These are phyloP conservation scores for Lepidocyrtinus sp. DNA, from an alignment of 2,888 invertebrate species.

Conservation along the genomic window DNA sequence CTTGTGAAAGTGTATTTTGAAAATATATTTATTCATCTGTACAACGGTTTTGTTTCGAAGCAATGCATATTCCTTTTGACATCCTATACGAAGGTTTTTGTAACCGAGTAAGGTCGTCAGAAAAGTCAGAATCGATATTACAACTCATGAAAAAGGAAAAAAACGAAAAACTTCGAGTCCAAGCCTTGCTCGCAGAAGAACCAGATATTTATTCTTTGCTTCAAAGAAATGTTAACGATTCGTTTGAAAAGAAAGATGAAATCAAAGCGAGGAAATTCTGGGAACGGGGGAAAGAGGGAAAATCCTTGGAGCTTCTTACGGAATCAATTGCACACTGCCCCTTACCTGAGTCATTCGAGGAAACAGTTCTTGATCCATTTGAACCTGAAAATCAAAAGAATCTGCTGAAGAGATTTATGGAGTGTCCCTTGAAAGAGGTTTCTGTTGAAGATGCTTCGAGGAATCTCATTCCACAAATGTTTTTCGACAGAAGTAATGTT, in stretches of 20 bases:
- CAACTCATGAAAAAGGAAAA: conserved; percentile 36
- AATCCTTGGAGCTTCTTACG: conserved; percentile 30
- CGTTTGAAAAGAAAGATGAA: conserved; percentile 33
- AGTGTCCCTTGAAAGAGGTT: conserved; percentile 31
- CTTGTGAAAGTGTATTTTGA: too few relatives aligned
- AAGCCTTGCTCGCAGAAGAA: conserved; percentile 25
- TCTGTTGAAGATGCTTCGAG: not conserved
- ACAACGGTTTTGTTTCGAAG: too few relatives aligned
- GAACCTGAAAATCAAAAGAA: not conserved
- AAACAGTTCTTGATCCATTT: conserved; percentile 23
- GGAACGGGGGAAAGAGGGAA: conserved; percentile 32
- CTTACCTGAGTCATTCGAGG: conserved; percentile 25
- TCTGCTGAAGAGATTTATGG: conserved; percentile 26
- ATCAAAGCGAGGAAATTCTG: conserved; percentile 20
- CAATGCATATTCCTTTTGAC: conserved; percentile 47
- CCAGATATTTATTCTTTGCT: conserved; percentile 39
- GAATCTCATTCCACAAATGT: conserved; percentile 9
- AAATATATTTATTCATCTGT: too few relatives aligned
- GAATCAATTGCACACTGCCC: conserved; percentile 35
- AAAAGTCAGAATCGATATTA: conserved; percentile 31
- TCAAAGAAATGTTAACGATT: conserved; percentile 35
- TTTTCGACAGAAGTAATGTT: conserved; percentile 27
- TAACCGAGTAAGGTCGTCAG: conserved; percentile 33
- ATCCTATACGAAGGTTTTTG: conserved; percentile 53
- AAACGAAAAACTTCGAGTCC: conserved; percentile 24